phyloP scores from a whole-genome alignment of 2,797 vertebrate genomes.

The Hozukius guyotensis region DNA sequence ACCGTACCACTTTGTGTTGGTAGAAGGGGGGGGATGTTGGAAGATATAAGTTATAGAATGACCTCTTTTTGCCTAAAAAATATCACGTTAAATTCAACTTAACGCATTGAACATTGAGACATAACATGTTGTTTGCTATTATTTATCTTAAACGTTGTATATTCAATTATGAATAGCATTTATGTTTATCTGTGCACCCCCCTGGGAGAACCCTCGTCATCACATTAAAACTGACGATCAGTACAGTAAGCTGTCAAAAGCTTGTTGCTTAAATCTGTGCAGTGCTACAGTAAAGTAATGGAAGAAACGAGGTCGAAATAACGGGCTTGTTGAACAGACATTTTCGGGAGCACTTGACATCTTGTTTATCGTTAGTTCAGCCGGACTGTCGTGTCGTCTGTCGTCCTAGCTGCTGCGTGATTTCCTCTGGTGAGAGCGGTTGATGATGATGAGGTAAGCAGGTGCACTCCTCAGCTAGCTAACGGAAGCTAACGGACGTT shows the following conservation, averaged over 20 bases:
- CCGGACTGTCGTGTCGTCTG: slow-evolving; percentile 47
- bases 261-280: slow-evolving; percentile 86
- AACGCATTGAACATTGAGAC: rapidly evolving
- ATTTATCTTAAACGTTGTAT: rapidly evolving
- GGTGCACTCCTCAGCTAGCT: slow-evolving; percentile 54
- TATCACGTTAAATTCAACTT: rapidly evolving
- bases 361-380: slow-evolving; percentile 59
- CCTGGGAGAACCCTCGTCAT: slow-evolving; percentile 27
- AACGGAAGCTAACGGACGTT: slow-evolving; percentile 46
- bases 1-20: slow-evolving; percentile 64
- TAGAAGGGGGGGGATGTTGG: not conserved
- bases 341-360: slow-evolving; percentile 45
- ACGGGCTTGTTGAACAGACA: not conserved
- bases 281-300: slow-evolving; percentile 68
- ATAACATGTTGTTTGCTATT: rapidly evolving
- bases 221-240: slow-evolving; percentile 46
- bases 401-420: slow-evolving; percentile 63
- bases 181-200: not conserved
- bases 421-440: slow-evolving; percentile 65
- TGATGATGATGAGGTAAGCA: slow-evolving; percentile 81
- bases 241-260: slow-evolving; percentile 86
- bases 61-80: not conserved
- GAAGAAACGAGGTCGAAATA: slow-evolving; percentile 50
- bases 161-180: not conserved
- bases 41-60: not conserved